phyloP scores from a whole-genome alignment of 53 echinoderm and acorn worm species.

The Antedon mediterranea region DNA sequence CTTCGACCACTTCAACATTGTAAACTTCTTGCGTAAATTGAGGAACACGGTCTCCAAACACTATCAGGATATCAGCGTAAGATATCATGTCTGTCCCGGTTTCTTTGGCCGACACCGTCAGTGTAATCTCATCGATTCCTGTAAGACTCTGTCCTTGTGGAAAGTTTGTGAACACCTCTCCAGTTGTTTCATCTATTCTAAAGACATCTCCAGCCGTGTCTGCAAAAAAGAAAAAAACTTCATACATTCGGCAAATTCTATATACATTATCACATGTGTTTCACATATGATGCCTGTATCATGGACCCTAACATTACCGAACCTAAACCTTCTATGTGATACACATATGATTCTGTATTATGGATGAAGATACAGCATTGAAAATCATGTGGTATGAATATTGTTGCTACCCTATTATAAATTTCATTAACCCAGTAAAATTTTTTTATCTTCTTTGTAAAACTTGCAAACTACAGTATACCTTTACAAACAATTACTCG shows the following conservation, averaged over 20 bases:
- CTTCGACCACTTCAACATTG: not conserved
- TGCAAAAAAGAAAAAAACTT: not conserved
- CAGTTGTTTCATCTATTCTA: conserved; percentile 39
- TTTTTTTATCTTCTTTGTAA: no score
- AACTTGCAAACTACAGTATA: no score
- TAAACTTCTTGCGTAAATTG: not conserved
- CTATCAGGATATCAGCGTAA: not conserved
- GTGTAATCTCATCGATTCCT: not conserved
- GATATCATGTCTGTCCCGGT: not conserved
- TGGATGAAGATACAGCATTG: no score
- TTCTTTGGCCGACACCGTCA: not conserved
- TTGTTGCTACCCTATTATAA: no score
- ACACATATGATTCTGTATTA: no score
- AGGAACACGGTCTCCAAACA: not conserved
- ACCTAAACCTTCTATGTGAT: no score
- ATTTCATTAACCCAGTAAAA: no score
- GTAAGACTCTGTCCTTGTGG: not conserved
- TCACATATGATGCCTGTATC: no score
- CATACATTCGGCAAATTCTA: not conserved
- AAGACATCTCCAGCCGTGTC: conserved; percentile 12
- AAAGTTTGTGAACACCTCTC: conserved; percentile 23
- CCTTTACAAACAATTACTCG: no score
- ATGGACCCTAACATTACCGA: no score
- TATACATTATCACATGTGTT: not conserved
- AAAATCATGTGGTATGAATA: no score